Base-by-base conservation (phyloP, 2,113 vertebrate species). In the cattle (Bos taurus) region DNA sequence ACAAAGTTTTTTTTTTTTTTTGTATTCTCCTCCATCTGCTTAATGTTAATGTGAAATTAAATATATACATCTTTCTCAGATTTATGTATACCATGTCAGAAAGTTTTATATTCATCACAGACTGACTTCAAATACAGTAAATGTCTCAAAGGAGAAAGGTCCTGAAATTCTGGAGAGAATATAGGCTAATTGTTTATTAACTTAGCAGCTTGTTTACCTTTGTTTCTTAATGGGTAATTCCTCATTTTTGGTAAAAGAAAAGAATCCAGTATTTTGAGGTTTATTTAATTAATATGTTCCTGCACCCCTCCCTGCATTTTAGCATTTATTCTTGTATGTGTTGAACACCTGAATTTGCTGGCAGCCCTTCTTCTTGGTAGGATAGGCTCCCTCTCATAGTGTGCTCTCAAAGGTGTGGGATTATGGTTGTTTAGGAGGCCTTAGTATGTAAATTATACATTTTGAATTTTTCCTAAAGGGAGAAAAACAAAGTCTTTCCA, bases 91-190 rank as follows among this genome's bases (percentile, higher is more conserved):
- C 98, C 57, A 46, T 87, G 94, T 98, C 97, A 98, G 97, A 91
- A 62, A 91, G 52, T 98, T 98, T 98, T 98, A 56, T 90, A 54
- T 62, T 62, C 28, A 94, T 98, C 96, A 57, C 81, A 97, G 88
- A 95, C 93, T 92, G 91, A 92, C 96, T 91, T 98, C 95, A 97
- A 0, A 33, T 94, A n/a, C 96, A 94, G 80, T 91, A 89, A 97
- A 50, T 92, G 96, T 97, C 96, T 97, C 84, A 87, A 97, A 96
- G 85, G 94, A 97, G 94, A 48, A 43, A 84, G 86, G 84, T 96
- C 96, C 96, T 97, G 95, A 97, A 98, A 94, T 95, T 62, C 88
- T 80, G 93, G 48, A 90, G 78, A 96, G 95, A 96, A 92, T 93
- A 81, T 74, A 64, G 77, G 83, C 91, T 97, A 81, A 92, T n/a